Evolutionary conservation across 2,888 invertebrate genomes (phyloP).

Genomic region (Gryllus longicercus): DNA sequence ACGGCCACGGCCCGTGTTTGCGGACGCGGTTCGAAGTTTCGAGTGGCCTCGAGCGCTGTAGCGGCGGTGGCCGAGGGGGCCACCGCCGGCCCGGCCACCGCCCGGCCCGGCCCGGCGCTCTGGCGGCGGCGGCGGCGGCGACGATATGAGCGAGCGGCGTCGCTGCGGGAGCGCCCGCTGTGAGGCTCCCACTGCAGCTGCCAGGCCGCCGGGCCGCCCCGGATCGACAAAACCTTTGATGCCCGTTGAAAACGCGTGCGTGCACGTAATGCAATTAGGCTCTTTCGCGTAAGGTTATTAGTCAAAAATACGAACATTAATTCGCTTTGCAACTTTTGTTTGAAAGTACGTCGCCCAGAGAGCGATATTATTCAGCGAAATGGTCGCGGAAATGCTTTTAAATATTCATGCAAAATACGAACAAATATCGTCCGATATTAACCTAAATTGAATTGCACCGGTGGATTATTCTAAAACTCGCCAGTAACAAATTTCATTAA

Average conservation of each 20-base stretch:
- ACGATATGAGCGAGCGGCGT: no score
- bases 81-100: neutral
- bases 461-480: neutral
- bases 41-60: slow-evolving; percentile 2
- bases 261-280: neutral
- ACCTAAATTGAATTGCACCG: neutral
- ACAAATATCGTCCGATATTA: neutral
- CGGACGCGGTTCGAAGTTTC: neutral
- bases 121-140: neutral
- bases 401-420: neutral
- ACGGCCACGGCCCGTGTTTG: neutral
- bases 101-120: neutral
- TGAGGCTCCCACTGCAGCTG: no score
- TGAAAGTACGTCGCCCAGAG: neutral
- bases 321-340: neutral
- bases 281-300: neutral
- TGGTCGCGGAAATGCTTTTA: slow-evolving; percentile 5
- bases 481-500: neutral
- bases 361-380: neutral
- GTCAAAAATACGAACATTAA: neutral
- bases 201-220: no score
- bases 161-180: no score
- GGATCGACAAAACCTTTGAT: neutral
- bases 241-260: neutral
- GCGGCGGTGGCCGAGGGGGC: neutral